Evolutionary conservation across 2,888 invertebrate species (phyloP).

Genomic region (Imbricaverruca yamaguchii): DNA sequence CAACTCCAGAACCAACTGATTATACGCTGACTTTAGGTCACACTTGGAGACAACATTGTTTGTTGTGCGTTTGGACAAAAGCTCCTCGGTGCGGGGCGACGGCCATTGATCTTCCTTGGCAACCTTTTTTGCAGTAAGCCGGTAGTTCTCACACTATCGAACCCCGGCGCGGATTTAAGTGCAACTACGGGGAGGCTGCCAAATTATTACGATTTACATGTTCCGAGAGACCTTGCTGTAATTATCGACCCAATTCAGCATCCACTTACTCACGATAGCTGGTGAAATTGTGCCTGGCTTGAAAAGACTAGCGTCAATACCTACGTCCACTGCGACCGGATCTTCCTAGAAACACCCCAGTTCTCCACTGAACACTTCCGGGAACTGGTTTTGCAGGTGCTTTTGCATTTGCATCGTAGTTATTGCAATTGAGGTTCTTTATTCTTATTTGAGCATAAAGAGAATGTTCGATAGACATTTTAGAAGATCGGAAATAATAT

Average conservation of each 20-base stretch:
- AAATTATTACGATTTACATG: background rate
- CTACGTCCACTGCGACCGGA: background rate
- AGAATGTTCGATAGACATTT: too few species aligned
- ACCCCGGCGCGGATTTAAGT: background rate
- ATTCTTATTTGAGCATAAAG: too few species aligned
- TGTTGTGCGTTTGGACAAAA: background rate
- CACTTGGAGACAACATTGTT: background rate
- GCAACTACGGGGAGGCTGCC: background rate
- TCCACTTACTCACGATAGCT: background rate
- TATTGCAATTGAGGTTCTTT: too few species aligned
- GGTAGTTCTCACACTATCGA: background rate
- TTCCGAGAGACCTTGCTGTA: background rate
- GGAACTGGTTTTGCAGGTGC: background rate
- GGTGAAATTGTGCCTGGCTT: background rate
- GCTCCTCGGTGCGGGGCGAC: background rate
- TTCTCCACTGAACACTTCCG: background rate
- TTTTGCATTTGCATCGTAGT: too few species aligned
- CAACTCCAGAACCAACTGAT: background rate
- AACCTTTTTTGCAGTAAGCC: background rate
- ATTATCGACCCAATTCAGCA: background rate
- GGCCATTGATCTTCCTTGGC: background rate
- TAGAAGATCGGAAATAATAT: too few species aligned
- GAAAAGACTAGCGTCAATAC: background rate
- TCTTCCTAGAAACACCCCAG: background rate
- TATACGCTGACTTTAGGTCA: background rate